A percentile compares a stretch with the other conserved stretches of the same genome.
These are phyloP conservation scores for Lepidochrysops patricia DNA, from an alignment of 2,888 invertebrate species.

Conservation along the genomic window DNA sequence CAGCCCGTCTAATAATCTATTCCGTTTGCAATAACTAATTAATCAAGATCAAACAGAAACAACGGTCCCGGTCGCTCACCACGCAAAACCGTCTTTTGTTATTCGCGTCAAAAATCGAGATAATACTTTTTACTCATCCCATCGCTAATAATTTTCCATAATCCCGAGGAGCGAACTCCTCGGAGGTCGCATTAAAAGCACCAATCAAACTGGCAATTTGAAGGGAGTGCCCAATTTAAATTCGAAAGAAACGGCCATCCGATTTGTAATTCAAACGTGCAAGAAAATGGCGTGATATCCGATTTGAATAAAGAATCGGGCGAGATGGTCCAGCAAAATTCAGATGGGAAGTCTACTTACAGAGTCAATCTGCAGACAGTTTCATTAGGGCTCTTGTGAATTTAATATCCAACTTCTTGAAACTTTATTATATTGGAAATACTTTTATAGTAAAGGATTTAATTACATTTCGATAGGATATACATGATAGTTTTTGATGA, in stretches of 20 bases:
- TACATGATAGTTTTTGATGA: background rate
- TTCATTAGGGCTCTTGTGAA: slow-evolving; percentile 1
- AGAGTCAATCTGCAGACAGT: slow-evolving; percentile 14
- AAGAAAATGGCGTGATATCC: slow-evolving; percentile 55
- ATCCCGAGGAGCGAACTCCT: slow-evolving; percentile 49
- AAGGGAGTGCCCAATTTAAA: slow-evolving; percentile 55
- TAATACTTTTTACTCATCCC: slow-evolving; percentile 29
- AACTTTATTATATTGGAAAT: background rate
- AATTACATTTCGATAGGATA: background rate
- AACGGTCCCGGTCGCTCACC: slow-evolving; percentile 43
- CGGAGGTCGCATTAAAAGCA: slow-evolving; percentile 57
- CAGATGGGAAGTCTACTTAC: slow-evolving; percentile 18
- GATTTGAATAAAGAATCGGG: slow-evolving; percentile 56
- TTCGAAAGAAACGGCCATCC: slow-evolving; percentile 59
- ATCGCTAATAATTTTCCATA: slow-evolving; percentile 36
- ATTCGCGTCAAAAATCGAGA: slow-evolving; percentile 23
- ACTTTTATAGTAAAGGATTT: background rate
- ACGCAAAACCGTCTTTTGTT: slow-evolving; percentile 29
- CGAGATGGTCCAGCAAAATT: slow-evolving; percentile 19
- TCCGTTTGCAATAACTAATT: slow-evolving; percentile 64
- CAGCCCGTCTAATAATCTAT: slow-evolving; percentile 50
- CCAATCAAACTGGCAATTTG: slow-evolving; percentile 68
- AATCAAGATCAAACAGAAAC: slow-evolving; percentile 62
- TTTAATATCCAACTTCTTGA: background rate
- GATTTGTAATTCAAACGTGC: slow-evolving; percentile 70